A percentile compares a stretch with the other conserved stretches of the same genome.
Evolutionary conservation across 2,113 vertebrate genomes (phyloP).

Genomic region (Rhinogobius similis): DNA sequence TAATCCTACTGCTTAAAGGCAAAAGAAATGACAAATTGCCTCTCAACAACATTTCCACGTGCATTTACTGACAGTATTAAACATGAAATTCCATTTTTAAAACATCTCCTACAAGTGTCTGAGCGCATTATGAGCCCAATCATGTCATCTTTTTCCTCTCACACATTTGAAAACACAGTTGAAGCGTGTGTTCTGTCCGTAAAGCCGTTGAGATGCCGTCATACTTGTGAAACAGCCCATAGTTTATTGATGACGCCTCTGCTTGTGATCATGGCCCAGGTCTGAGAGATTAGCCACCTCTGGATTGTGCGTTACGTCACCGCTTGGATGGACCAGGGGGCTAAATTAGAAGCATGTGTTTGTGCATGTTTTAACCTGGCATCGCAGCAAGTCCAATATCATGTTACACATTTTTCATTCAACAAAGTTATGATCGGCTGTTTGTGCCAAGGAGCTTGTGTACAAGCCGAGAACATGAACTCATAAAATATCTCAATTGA

Average conservation of each 20-base stretch:
- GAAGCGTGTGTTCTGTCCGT: neutral
- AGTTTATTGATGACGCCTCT: constrained; percentile 29
- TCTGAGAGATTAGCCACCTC: constrained; percentile 35
- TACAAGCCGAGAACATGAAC: constrained; percentile 23
- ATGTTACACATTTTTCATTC: constrained; percentile 56
- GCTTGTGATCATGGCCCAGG: constrained; percentile 10
- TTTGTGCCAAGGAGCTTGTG: constrained; percentile 26
- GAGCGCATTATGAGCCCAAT: too few relatives aligned
- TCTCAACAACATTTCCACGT: too few relatives aligned
- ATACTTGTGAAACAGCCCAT: neutral
- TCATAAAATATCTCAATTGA: neutral
- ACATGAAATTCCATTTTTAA: too few relatives aligned
- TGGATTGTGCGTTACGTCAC: constrained; percentile 42
- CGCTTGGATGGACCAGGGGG: constrained; percentile 33
- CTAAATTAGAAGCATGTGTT: constrained; percentile 64
- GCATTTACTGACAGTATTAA: too few relatives aligned
- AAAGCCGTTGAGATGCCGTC: neutral
- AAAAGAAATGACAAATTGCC: too few relatives aligned
- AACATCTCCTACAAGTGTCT: too few relatives aligned
- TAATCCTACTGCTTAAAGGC: neutral
- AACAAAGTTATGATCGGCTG: constrained; percentile 55
- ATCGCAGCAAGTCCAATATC: constrained; percentile 36
- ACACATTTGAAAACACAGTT: neutral
- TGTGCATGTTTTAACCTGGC: constrained; percentile 49
- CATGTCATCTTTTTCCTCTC: too few relatives aligned